Percentiles rank a stretch among this genome's conserved stretches.
phyloP scores from a whole-genome alignment of 1,140 invertebrate genomes.

The Brachionus koreanus region DNA sequence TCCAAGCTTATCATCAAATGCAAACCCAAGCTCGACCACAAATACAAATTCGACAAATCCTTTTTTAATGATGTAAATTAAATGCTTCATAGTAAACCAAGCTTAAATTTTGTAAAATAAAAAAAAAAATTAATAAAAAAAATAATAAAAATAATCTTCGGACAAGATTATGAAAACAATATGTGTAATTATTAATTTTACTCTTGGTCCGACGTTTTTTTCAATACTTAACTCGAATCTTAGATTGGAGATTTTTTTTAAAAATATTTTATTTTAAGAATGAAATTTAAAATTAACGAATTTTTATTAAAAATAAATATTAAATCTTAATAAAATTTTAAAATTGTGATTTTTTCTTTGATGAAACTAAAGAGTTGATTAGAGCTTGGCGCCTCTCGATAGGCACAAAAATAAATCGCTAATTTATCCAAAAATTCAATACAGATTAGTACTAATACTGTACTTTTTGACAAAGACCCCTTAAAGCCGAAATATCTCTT shows the following conservation, averaged over 20 bases:
- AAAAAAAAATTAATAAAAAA: not conserved
- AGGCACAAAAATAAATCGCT: too few relatives aligned
- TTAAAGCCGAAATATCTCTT: too few relatives aligned
- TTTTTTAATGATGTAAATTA: conserved; percentile 41
- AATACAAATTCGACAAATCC: conserved; percentile 4
- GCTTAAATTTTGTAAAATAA: not conserved
- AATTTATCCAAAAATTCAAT: too few relatives aligned
- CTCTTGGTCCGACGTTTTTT: not conserved
- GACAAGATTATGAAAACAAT: not conserved
- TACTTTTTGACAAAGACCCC: too few relatives aligned
- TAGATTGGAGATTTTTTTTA: not conserved
- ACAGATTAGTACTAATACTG: too few relatives aligned
- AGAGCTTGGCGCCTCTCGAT: not conserved
- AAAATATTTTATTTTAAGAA: not conserved
- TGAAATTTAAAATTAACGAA: not conserved
- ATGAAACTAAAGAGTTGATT: not conserved
- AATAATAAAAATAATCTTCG: not conserved
- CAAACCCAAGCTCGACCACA: not conserved
- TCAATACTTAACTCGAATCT: not conserved
- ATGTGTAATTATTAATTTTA: not conserved
- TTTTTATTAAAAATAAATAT: not conserved
- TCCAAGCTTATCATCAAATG: not conserved
- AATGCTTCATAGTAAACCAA: not conserved
- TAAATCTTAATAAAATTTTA: conserved; percentile 16
- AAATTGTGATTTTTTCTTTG: not conserved